Percentiles rank a stretch among this genome's conserved stretches.
Conservation (phyloP, 2,888 invertebrate species). For the Agriopis marginaria region DNA sequence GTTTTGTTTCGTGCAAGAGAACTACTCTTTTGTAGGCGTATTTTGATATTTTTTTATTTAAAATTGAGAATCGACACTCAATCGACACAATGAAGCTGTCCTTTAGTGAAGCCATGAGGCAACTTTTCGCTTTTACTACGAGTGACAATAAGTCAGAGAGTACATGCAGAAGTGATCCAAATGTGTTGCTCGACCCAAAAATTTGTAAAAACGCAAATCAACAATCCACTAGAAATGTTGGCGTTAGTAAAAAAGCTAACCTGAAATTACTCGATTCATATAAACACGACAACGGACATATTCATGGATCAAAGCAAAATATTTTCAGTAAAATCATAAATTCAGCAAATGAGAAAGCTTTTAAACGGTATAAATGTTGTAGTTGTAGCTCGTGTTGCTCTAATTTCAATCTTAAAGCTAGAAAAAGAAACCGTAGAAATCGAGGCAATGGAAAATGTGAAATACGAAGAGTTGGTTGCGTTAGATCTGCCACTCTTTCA, state of each 20-base stretch:
- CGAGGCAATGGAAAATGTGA: neutral
- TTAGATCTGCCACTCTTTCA: neutral
- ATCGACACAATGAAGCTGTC: neutral
- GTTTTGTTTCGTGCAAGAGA: neutral
- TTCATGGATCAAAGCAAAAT: neutral
- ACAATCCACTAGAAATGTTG: neutral
- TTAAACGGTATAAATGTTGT: neutral
- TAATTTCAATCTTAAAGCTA: neutral
- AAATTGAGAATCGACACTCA: neutral
- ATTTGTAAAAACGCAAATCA: neutral
- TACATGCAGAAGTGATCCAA: too few relatives aligned
- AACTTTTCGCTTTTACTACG: neutral
- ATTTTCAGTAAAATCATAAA: neutral
- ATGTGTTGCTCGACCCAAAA: neutral
- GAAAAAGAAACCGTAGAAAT: neutral
- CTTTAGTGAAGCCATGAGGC: neutral
- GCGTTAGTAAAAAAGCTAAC: neutral
- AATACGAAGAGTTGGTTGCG: neutral
- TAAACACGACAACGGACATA: neutral
- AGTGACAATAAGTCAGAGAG: neutral
- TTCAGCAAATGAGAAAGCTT: neutral
- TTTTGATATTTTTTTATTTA: neutral
- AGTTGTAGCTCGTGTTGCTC: neutral
- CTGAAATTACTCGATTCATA: neutral
- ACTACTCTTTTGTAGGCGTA: neutral